Evolutionary conservation across 2,888 invertebrate genomes (phyloP).

Genomic region (Ypsolopha sequella): DNA sequence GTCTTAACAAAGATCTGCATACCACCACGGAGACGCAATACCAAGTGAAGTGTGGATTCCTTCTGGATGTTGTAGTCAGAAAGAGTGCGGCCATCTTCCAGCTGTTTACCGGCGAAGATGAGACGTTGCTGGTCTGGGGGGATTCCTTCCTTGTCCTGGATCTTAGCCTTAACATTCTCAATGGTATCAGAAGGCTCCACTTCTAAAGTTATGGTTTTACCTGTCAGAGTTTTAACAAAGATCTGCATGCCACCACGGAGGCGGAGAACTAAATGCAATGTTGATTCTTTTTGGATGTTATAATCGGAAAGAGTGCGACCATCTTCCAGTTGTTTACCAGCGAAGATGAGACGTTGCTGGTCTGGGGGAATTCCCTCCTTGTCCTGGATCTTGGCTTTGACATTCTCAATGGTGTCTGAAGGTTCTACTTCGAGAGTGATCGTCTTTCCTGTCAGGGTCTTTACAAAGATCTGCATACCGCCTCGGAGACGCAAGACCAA

Average conservation of each 20-base stretch:
- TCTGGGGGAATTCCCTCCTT: conserved; percentile 8
- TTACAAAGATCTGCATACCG: conserved; percentile 8
- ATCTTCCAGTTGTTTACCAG: conserved; percentile 7
- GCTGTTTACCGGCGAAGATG: conserved; percentile 33
- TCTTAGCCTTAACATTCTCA: conserved; percentile 34
- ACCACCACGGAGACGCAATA: conserved; percentile 22
- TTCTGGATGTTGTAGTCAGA: conserved; percentile 35
- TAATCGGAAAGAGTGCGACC: conserved; percentile 8
- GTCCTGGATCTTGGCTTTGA: conserved; percentile 8
- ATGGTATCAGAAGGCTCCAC: conserved; percentile 32
- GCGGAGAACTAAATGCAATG: conserved; percentile 6
- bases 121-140: conserved; percentile 35
- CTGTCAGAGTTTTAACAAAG: conserved; percentile 32
- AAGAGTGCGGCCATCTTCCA: conserved; percentile 33
- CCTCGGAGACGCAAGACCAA: conserved; percentile 9
- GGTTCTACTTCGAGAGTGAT: conserved; percentile 7
- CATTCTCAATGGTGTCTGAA: conserved; percentile 7
- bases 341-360: conserved; percentile 7
- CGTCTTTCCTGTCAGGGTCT: conserved; percentile 7
- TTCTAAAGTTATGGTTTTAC: conserved; percentile 31
- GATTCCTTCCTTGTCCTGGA: conserved; percentile 36
- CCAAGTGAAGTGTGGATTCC: conserved; percentile 22
- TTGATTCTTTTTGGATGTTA: conserved; percentile 7
- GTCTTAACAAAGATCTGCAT: conserved; percentile 30
- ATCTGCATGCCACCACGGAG: conserved; percentile 27